A percentile compares a stretch with the other conserved stretches of the same genome.
phyloP scores from a whole-genome alignment of 2,888 invertebrate species.

The Aspidapion aeneum region DNA sequence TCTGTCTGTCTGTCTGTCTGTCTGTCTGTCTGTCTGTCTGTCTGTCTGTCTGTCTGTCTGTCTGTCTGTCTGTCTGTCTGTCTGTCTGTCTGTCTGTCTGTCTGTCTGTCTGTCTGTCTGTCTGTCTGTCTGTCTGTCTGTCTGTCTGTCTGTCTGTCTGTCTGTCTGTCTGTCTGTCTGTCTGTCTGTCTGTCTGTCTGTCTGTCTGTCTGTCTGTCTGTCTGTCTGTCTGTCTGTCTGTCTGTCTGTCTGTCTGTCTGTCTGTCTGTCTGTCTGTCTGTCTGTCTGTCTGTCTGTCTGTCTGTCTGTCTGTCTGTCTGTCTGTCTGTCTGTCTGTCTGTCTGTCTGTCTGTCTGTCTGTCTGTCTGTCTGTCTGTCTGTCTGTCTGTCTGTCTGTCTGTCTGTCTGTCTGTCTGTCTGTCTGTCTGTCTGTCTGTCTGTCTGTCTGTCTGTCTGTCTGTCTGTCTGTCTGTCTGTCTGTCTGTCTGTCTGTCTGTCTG shows the following conservation, averaged over 20 bases:
- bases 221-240: constrained; percentile 10
- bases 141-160: constrained; percentile 17
- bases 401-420: constrained; percentile 17
- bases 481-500: constrained; percentile 18
- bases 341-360: constrained; percentile 17
- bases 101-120: constrained; percentile 14
- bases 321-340: constrained; percentile 13
- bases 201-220: constrained; percentile 10
- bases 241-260: constrained; percentile 10
- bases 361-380: constrained; percentile 17
- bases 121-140: constrained; percentile 17
- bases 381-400: constrained; percentile 17
- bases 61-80: constrained; percentile 13
- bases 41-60: constrained; percentile 17
- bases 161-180: constrained; percentile 17
- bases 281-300: constrained; percentile 3
- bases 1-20: constrained; percentile 15
- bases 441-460: constrained; percentile 17
- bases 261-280: background rate
- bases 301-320: constrained; percentile 7
- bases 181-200: constrained; percentile 12
- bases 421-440: constrained; percentile 17
- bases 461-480: constrained; percentile 18
- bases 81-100: constrained; percentile 15
- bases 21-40: constrained; percentile 12